These are phyloP conservation scores for Atopsyche davidsoni DNA, from an alignment of 1,140 invertebrate species.

Conservation along the genomic window DNA sequence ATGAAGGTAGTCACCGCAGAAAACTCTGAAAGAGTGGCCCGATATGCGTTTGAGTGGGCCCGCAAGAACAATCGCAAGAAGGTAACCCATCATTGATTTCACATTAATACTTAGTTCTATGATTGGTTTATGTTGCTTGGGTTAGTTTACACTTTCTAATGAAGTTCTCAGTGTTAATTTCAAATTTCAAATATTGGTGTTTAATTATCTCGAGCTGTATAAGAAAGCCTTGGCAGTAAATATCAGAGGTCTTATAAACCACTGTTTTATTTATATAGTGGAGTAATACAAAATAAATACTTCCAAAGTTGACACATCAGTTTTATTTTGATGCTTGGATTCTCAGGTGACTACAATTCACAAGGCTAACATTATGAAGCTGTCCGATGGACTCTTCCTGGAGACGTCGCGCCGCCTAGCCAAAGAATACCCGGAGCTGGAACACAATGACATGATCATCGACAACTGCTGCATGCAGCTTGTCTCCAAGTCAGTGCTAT, in stretches of 20 bases:
- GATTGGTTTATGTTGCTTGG: neutral
- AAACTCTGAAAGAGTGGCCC: slow-evolving; percentile 88
- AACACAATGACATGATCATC: slow-evolving; percentile 95
- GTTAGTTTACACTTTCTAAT: slow-evolving; percentile 10
- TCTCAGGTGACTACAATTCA: slow-evolving; percentile 81
- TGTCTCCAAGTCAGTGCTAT: slow-evolving; percentile 64
- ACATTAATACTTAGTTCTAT: neutral
- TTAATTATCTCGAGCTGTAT: too few species aligned
- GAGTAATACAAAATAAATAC: too few species aligned
- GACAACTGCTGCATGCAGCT: slow-evolving; percentile 97
- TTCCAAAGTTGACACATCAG: too few species aligned
- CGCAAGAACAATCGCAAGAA: slow-evolving; percentile 81
- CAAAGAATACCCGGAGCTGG: slow-evolving; percentile 94
- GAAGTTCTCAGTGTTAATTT: too few species aligned
- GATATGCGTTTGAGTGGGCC: slow-evolving; percentile 96
- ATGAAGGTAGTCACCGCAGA: slow-evolving; percentile 92
- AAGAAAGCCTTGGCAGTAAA: too few species aligned
- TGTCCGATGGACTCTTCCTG: slow-evolving; percentile 92
- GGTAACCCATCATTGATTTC: slow-evolving; percentile 45
- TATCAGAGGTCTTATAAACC: too few species aligned
- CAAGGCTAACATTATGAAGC: slow-evolving; percentile 99
- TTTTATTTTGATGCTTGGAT: neutral
- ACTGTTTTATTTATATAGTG: too few species aligned
- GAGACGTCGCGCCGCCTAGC: slow-evolving; percentile 81
- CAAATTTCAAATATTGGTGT: too few species aligned